Conservation (phyloP, 2,113 vertebrate species). For the Leuciscus idus region DNA sequence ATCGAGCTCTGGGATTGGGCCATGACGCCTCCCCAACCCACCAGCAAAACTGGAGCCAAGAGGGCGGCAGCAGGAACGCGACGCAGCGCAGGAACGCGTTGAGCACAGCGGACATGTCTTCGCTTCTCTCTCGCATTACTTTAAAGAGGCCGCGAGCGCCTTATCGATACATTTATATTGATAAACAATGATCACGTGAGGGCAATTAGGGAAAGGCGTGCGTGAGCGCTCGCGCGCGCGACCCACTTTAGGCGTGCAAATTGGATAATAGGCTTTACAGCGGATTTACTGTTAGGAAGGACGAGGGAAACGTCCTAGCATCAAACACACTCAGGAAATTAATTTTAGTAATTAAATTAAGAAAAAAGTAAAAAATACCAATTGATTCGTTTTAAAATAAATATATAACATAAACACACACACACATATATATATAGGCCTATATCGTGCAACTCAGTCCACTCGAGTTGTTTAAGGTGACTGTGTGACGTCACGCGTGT, state of each 20-base stretch:
- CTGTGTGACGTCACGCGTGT: neutral
- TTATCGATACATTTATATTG: constrained; percentile 59
- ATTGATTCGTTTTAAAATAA: neutral
- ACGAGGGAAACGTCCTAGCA: neutral
- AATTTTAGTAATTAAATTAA: neutral
- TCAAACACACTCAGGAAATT: neutral
- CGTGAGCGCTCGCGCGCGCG: constrained; percentile 33
- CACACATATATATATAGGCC: neutral
- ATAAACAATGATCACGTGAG: constrained; percentile 47
- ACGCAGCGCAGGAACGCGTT: constrained; percentile 78
- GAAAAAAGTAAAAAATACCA: neutral
- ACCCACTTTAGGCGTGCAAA: constrained; percentile 60
- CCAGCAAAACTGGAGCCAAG: constrained; percentile 75
- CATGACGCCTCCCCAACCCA: constrained; percentile 75
- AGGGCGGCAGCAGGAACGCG: constrained; percentile 75
- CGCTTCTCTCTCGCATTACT: neutral
- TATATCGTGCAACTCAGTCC: neutral
- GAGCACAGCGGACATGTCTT: constrained; percentile 72
- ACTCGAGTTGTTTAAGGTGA: neutral
- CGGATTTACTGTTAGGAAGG: neutral
- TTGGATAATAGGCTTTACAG: constrained; percentile 72
- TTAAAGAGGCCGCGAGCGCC: constrained; percentile 4
- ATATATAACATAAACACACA: neutral
- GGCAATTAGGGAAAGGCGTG: constrained; percentile 52
- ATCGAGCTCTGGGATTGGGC: constrained; percentile 79